Base-by-base conservation (phyloP, 2,797 vertebrate genomes). In the Pagetopsis macropterus region DNA sequence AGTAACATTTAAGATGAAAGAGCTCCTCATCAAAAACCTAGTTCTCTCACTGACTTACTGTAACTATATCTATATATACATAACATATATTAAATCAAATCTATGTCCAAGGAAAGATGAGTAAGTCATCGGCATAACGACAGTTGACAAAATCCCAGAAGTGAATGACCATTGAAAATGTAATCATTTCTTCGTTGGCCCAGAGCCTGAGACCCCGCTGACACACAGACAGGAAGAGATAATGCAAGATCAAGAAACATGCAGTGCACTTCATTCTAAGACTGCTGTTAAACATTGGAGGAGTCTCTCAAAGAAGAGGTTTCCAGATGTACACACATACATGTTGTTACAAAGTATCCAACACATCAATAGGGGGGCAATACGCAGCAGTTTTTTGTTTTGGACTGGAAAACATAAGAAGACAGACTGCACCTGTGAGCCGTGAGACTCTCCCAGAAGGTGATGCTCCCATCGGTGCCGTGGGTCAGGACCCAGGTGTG, bases 391-490 rank as follows among this genome's bases (percentile, higher is more conserved):
- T 21, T 33, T 1, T 19, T 33, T 5, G 19, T 19, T 9, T 15
- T n/a, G 8, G 17, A 9, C 49, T 49, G 44, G 33, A 12, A 3
- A 46, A 19, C 1, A 1, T 54, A 44, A 9, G 15, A 33, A 12
- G 40, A 23, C 5, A 4, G 60, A 54, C 41, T 50, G 37, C 49
- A 98, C 98, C 98, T 97, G 87, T 97, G 95, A 58, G 96, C 96
- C 31, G 96, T 98, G 82, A 98, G 94, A 87, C 97, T 98, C 88
- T 99, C 97, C 98, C 97, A 99, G 90, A 99, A 99, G 63, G 96
- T 97, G 83, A 97, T 75, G 23, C 94, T 94, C 64, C 96, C 96
- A 61, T 98, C 96, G 17, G 96, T 96, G 0, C 97, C 96, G 62
- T 92, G 94, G 50, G 97, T 99, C 95, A 99, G 94, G 52, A 99